A percentile compares a stretch with the other conserved stretches of the same genome.
These are phyloP conservation scores for Laspeyria flexula DNA, from an alignment of 2,888 invertebrate species.

Conservation along the genomic window DNA sequence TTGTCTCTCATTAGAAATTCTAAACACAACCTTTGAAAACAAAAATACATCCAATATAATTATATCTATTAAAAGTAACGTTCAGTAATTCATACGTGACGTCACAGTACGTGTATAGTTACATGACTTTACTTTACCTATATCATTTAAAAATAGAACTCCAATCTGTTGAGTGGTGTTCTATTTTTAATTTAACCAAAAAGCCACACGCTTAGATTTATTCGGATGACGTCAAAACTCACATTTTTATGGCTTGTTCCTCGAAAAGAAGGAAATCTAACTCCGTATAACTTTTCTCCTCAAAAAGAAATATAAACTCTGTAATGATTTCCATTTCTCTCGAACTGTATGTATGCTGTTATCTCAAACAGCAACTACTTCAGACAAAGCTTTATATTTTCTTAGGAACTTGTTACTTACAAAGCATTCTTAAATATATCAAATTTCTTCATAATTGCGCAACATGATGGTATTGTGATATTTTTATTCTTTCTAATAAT, in stretches of 20 bases:
- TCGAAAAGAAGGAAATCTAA: too few relatives aligned
- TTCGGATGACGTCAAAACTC: too few relatives aligned
- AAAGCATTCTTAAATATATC: too few relatives aligned
- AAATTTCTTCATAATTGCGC: too few relatives aligned
- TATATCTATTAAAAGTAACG: too few relatives aligned
- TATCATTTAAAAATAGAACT: slow-evolving; percentile 2
- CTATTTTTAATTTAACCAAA: neutral
- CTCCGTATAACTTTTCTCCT: too few relatives aligned
- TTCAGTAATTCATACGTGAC: neutral
- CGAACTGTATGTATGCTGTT: neutral
- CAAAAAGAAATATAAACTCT: neutral
- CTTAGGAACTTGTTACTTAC: too few relatives aligned
- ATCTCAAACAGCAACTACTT: neutral
- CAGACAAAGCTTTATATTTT: neutral
- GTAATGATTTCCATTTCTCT: neutral
- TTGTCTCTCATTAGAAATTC: slow-evolving; percentile 21
- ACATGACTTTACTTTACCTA: neutral
- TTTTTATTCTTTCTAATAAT: too few relatives aligned
- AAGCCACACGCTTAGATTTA: too few relatives aligned
- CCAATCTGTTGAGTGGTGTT: neutral
- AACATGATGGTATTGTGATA: too few relatives aligned
- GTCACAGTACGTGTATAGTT: neutral
- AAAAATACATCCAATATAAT: slow-evolving; percentile 6
- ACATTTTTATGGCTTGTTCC: too few relatives aligned
- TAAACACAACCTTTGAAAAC: slow-evolving; percentile 18